phyloP scores from a whole-genome alignment of 2,797 vertebrate species.

The Peromyscus eremicus region DNA sequence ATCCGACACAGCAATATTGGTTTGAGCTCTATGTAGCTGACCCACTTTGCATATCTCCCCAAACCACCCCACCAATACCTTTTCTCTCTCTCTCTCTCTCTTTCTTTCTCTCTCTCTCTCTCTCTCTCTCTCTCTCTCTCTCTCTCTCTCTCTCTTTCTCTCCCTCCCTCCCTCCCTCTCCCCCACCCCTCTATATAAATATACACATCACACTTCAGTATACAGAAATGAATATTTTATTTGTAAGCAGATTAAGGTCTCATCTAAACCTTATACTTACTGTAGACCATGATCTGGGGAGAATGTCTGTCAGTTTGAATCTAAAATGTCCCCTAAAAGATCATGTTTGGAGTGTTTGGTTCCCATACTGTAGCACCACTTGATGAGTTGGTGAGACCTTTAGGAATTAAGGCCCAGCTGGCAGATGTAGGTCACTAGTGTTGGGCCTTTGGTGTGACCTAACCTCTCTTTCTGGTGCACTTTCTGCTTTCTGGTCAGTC shows the following conservation, averaged over 20 bases:
- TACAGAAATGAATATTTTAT: not conserved
- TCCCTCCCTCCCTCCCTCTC: not conserved
- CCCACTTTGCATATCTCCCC: not conserved
- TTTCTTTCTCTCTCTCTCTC: too few species aligned
- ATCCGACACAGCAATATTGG: not conserved
- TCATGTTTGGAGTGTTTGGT: too few species aligned
- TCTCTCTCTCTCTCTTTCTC: too few species aligned
- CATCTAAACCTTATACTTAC: not conserved
- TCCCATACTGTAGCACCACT: not conserved
- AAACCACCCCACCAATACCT: not conserved
- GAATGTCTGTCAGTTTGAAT: not conserved
- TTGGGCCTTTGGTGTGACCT: not conserved
- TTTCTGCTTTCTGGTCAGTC: not conserved
- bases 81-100: not conserved
- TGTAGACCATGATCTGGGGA: not conserved
- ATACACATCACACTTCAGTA: not conserved
- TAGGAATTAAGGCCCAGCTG: not conserved
- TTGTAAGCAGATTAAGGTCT: not conserved
- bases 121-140: too few species aligned
- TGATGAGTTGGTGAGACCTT: not conserved
- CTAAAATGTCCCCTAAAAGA: not conserved
- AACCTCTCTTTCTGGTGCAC: not conserved
- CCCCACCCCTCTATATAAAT: not conserved
- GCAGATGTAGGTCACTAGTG: not conserved
- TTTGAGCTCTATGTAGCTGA: not conserved